These are phyloP conservation scores for Lasioglossum vierecki DNA, from an alignment of 2,888 invertebrate species.

Conservation along the genomic window DNA sequence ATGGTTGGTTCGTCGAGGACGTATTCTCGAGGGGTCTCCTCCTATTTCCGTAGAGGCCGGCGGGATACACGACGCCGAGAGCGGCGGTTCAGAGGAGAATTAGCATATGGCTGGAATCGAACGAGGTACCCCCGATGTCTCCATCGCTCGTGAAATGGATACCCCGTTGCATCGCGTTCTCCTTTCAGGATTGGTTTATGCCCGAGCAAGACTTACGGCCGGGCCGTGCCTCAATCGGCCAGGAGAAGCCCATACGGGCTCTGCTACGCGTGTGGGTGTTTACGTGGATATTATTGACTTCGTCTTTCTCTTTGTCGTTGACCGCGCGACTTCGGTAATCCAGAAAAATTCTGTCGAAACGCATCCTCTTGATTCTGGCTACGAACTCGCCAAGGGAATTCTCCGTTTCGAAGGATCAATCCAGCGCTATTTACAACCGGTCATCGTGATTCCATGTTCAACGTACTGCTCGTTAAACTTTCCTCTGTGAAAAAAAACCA, in stretches of 20 bases:
- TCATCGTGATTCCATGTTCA: background rate
- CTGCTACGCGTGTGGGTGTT: slow-evolving; percentile 74
- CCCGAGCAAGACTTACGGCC: slow-evolving; percentile 75
- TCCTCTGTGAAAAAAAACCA: background rate
- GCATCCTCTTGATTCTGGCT: background rate
- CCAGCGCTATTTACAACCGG: background rate
- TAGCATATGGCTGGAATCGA: slow-evolving; percentile 80
- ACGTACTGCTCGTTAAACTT: background rate
- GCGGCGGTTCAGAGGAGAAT: slow-evolving; percentile 71
- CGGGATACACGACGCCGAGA: slow-evolving; percentile 60
- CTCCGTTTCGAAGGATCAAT: background rate
- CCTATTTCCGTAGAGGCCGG: slow-evolving; percentile 63
- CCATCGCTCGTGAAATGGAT: slow-evolving; percentile 82
- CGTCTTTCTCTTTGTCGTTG: slow-evolving; percentile 56
- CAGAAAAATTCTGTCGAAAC: background rate
- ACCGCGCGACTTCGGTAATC: background rate
- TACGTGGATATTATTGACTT: slow-evolving; percentile 77
- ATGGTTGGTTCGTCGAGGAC: slow-evolving; percentile 41
- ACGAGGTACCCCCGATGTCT: slow-evolving; percentile 80
- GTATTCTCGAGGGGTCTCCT: slow-evolving; percentile 64
- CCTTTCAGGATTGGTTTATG: slow-evolving; percentile 82
- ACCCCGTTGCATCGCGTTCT: slow-evolving; percentile 77
- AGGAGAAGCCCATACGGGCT: slow-evolving; percentile 59
- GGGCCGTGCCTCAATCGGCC: slow-evolving; percentile 72
- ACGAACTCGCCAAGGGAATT: background rate